Base-by-base conservation (phyloP, 2,797 vertebrate genomes). In the Erethizon dorsatum region DNA sequence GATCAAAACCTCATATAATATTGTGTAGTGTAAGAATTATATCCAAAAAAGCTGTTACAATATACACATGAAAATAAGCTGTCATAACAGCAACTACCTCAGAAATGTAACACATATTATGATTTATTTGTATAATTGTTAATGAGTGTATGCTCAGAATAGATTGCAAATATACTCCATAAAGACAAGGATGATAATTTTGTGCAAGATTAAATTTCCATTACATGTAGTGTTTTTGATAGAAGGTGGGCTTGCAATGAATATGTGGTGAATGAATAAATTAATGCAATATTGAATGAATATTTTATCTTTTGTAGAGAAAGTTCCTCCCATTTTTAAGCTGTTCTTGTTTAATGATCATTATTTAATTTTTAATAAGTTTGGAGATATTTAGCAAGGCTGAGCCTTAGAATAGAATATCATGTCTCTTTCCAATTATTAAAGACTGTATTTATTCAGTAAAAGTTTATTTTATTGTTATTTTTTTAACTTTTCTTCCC, bases 91-190 rank as follows among this genome's bases (percentile, higher is more conserved):
- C 20, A 50, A 41, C 41, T 78, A 84, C 75, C 71, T 69, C 59
- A 71, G 15, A 8, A 71, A 79, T 63, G 12, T 52, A 54, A 28
- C 31, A 31, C 10, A 22, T 63, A n/a, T 47, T 37, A 79, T 84
- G 37, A 84, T 52, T 45, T 89, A 45, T 65, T 89, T 90, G 57
- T 94, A 47, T 71, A 26, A 22, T 89, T 89, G 26, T 61, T 69
- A 26, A 26, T 59, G 45, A 41, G 9, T 75, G 14, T 82, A 9
- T 73, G 2, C 9, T 47, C 18, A 83, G 33, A 88, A 26, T 52
- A 57, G 41, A 33, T 52, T 50, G 18, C 52, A 52, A 79, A 52
- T 67, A 90, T 50, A 33, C 8, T 78, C 9, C 54, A 22, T 50
- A 78, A 50, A 18, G 5, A 26, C 33, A 85, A 41, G 33, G 33